Percentiles rank a stretch among this genome's conserved stretches.
phyloP scores from a whole-genome alignment of 2,888 invertebrate species.

The Branchellion lobata region DNA sequence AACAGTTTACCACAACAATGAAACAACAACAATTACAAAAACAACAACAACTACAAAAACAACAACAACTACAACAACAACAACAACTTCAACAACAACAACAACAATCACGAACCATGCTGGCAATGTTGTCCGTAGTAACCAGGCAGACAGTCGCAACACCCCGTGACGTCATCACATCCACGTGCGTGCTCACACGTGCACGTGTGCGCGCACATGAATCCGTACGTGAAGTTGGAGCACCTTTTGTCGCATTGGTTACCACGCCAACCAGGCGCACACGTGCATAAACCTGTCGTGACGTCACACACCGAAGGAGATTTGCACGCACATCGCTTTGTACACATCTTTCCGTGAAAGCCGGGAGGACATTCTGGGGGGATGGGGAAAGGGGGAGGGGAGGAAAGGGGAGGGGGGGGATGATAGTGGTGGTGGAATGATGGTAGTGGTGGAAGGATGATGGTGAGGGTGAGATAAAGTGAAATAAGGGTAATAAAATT shows the following conservation, averaged over 20 bases:
- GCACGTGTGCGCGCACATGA: background rate
- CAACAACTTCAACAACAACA: background rate
- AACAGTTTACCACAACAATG: too few species aligned
- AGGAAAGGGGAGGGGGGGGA: too few species aligned
- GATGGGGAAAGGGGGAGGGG: background rate
- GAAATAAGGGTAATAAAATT: too few species aligned
- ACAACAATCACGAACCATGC: background rate
- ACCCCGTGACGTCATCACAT: slow-evolving; percentile 4
- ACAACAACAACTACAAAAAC: too few species aligned
- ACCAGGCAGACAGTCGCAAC: slow-evolving; percentile 13
- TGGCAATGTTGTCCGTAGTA: slow-evolving; percentile 15
- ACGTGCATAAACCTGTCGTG: background rate
- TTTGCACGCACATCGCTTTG: background rate
- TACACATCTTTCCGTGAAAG: background rate
- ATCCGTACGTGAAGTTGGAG: slow-evolving; percentile 8
- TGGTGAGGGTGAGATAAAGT: too few species aligned
- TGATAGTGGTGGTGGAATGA: too few species aligned
- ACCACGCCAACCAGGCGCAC: slow-evolving; percentile 4
- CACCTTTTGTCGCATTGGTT: background rate
- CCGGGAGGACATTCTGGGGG: slow-evolving; percentile 1
- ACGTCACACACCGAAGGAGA: background rate
- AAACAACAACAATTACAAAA: too few species aligned
- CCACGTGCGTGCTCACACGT: background rate
- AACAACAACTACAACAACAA: too few species aligned
- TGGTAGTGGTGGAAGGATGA: too few species aligned